phyloP scores from a whole-genome alignment of 2,888 invertebrate genomes.

The Machimus rusticus region DNA sequence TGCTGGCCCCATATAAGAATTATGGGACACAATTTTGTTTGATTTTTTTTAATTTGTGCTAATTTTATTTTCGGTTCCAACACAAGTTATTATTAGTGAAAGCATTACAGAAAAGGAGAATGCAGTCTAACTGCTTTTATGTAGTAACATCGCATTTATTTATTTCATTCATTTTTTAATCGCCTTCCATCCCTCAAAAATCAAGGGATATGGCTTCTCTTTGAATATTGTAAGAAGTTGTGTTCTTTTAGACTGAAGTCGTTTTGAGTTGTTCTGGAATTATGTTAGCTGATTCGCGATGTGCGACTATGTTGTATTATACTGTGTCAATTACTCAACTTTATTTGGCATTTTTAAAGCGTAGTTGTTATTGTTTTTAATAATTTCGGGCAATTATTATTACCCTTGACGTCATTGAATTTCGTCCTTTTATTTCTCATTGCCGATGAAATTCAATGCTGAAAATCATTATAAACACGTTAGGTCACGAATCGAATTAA shows the following conservation, averaged over 20 bases:
- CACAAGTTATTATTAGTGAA: neutral
- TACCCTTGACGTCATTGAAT: neutral
- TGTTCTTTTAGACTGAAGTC: neutral
- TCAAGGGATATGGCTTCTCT: neutral
- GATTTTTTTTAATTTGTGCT: neutral
- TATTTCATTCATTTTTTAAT: neutral
- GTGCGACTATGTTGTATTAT: neutral
- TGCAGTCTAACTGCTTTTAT: neutral
- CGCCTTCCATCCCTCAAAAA: neutral
- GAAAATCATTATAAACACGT: neutral
- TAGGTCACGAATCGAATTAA: neutral
- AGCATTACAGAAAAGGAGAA: neutral
- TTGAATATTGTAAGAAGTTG: neutral
- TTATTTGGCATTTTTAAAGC: neutral
- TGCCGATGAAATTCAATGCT: neutral
- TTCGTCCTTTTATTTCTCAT: neutral
- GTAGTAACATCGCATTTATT: neutral
- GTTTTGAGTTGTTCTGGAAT: neutral
- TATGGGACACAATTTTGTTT: neutral
- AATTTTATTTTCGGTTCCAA: neutral
- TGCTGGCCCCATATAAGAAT: neutral
- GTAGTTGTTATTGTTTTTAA: neutral
- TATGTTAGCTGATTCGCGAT: neutral
- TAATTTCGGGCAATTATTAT: neutral
- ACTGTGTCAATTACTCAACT: neutral